Evolutionary conservation across 2,113 vertebrate species (phyloP).

Genomic region (Mola mola): DNA sequence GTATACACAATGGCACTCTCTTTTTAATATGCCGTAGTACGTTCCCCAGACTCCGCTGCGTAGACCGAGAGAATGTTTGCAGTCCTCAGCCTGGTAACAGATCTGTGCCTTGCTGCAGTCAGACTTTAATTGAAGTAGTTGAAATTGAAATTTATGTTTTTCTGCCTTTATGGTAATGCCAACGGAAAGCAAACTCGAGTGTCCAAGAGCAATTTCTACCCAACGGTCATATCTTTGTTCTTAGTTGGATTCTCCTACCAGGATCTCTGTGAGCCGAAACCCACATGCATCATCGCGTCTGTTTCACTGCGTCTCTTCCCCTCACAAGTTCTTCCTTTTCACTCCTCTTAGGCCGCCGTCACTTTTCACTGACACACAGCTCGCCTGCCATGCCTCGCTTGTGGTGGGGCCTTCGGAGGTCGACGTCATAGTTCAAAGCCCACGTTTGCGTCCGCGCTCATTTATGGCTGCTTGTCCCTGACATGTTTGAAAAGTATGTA

Average conservation of each 20-base stretch:
- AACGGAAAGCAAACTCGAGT: conserved; percentile 27
- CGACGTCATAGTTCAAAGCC: conserved; percentile 78
- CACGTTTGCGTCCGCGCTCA: conserved; percentile 53
- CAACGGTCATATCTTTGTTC: conserved; percentile 44
- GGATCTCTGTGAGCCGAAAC: conserved; percentile 38
- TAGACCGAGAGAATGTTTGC: conserved; percentile 19
- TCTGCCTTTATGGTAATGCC: conserved; percentile 48
- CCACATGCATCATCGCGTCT: conserved; percentile 31
- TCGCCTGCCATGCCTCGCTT: conserved; percentile 63
- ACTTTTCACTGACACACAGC: conserved; percentile 70
- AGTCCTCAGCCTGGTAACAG: conserved; percentile 18
- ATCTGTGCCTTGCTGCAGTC: conserved; percentile 16
- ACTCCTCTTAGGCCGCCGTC: conserved; percentile 20
- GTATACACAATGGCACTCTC: not conserved
- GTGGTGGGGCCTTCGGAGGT: conserved; percentile 72
- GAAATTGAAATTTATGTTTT: conserved; percentile 52
- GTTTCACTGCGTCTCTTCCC: conserved; percentile 4
- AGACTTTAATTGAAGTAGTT: conserved; percentile 36
- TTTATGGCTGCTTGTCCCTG: conserved; percentile 67
- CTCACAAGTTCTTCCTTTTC: conserved; percentile 26
- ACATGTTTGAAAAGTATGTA: conserved; percentile 80
- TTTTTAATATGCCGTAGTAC: not conserved
- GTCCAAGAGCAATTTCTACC: conserved; percentile 53
- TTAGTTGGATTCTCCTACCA: conserved; percentile 42
- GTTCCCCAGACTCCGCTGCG: conserved; percentile 6